Base-by-base conservation (phyloP, 1,140 invertebrate species). In the Aphis craccivora region DNA sequence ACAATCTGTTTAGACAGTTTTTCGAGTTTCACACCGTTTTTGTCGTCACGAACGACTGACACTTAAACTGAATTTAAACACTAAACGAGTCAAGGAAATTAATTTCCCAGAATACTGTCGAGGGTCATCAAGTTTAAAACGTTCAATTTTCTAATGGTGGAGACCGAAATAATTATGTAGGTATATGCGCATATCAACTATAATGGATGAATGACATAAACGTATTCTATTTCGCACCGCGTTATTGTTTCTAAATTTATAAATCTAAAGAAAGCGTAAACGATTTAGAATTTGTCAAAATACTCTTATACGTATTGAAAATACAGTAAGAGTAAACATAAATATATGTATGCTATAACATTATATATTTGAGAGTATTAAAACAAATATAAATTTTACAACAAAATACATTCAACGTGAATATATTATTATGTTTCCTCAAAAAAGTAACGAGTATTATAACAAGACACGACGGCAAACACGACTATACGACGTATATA, bases 21-120 rank as follows among this genome's bases (percentile, higher is more conserved):
- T 93, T 86, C 35, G 91, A 92, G 81, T 93, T 93, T 93, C 91
- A 93, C 91, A 86, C 81, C 76, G 48, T 53, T 93, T 83, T 53
- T n/a, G 48, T 86, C 76, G 91, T 93, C 91, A 84, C 91, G 91
- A 93, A 86, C 81, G 43, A 86, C 91, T 51, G 91, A 53, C 91
- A 83, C 30, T 23, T 93, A 93, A 93, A 93, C 91, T 48, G 76
- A 37, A 55, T 86, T 55, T 86, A 93, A 93, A 93, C 81, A 55
- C 91, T 83, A 53, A 90, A 90, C 40, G 89, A n/a, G 60, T 48
- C 90, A 23, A 51, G 20, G 76, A 92, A 92, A 86, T 84, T 51
- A 91, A 91, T 83, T 91, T 83, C 90, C 81, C 81, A 48, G 60
- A 14, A 22, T 76, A n/a, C 60, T 76, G n/a, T 51, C 14, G 90